phyloP scores from a whole-genome alignment of 2,797 vertebrate species.

The Pseudotriccus pelzelni region DNA sequence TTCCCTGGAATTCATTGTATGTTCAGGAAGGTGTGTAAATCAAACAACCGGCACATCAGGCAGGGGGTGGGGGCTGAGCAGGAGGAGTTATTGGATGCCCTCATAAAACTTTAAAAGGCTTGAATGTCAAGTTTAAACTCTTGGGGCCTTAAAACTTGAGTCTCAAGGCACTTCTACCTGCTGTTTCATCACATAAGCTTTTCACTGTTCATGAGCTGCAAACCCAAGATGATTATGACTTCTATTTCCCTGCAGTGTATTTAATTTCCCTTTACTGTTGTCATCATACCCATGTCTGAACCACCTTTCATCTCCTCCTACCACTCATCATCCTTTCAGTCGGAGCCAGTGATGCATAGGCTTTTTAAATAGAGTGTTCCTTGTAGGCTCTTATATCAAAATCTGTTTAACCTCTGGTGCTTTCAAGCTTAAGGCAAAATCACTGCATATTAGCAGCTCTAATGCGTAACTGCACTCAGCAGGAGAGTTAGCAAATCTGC shows the following conservation, averaged over 20 bases:
- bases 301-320: slow-evolving; percentile 72
- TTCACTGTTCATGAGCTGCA: slow-evolving; percentile 71
- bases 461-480: slow-evolving; percentile 48
- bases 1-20: slow-evolving; percentile 21
- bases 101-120: slow-evolving; percentile 72
- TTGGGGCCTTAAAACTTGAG: slow-evolving; percentile 61
- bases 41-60: slow-evolving; percentile 53
- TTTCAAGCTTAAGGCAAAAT: slow-evolving; percentile 68
- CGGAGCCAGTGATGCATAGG: slow-evolving; percentile 67
- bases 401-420: slow-evolving; percentile 74
- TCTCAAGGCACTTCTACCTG: slow-evolving; percentile 57
- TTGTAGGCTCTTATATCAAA: slow-evolving; percentile 75
- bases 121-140: slow-evolving; percentile 63
- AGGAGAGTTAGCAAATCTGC: slow-evolving; percentile 54
- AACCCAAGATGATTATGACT: slow-evolving; percentile 72
- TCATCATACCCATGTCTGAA: slow-evolving; percentile 71
- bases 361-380: slow-evolving; percentile 72
- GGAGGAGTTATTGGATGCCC: slow-evolving; percentile 63
- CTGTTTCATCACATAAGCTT: slow-evolving; percentile 70
- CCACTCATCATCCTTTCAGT: slow-evolving; percentile 74
- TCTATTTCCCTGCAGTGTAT: slow-evolving; percentile 72
- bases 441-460: slow-evolving; percentile 59
- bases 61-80: not conserved
- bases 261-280: slow-evolving; percentile 74
- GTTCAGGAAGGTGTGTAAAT: slow-evolving; percentile 52